These are phyloP conservation scores for Popillia japonica DNA, from an alignment of 1,140 invertebrate genomes.

Conservation along the genomic window DNA sequence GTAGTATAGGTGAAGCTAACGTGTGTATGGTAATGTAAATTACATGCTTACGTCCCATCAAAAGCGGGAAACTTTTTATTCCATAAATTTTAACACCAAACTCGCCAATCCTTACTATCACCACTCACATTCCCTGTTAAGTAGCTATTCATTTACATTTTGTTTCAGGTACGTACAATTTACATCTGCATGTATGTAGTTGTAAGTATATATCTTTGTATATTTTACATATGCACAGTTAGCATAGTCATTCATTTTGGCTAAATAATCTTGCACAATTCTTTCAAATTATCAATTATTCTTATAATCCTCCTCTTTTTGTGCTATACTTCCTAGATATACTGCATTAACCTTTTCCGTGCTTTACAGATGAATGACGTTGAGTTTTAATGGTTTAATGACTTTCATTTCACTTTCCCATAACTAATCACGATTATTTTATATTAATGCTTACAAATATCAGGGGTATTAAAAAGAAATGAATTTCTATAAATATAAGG, in stretches of 20 bases:
- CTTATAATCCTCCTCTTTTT: neutral
- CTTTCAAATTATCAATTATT: neutral
- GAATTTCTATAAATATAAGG: too few relatives aligned
- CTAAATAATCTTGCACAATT: too few relatives aligned
- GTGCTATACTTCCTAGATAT: neutral
- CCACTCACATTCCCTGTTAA: neutral
- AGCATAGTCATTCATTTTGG: too few relatives aligned
- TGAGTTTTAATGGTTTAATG: neutral
- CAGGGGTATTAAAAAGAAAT: too few relatives aligned
- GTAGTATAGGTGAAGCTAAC: too few relatives aligned
- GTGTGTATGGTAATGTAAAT: too few relatives aligned
- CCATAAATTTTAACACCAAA: too few relatives aligned
- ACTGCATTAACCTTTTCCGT: neutral
- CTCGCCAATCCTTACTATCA: neutral
- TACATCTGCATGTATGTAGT: neutral
- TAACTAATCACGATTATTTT: neutral
- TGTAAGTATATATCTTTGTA: neutral
- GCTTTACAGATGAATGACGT: slow-evolving; percentile 9
- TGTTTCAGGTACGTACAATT: neutral
- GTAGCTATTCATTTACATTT: neutral
- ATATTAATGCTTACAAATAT: too few relatives aligned
- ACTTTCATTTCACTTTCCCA: slow-evolving; percentile 21
- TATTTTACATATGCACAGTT: too few relatives aligned
- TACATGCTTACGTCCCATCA: too few relatives aligned
- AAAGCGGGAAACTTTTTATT: too few relatives aligned